A percentile compares a stretch with the other conserved stretches of the same genome.
Conservation (phyloP, 1,140 invertebrate genomes). For the Drosophila pectinifera region DNA sequence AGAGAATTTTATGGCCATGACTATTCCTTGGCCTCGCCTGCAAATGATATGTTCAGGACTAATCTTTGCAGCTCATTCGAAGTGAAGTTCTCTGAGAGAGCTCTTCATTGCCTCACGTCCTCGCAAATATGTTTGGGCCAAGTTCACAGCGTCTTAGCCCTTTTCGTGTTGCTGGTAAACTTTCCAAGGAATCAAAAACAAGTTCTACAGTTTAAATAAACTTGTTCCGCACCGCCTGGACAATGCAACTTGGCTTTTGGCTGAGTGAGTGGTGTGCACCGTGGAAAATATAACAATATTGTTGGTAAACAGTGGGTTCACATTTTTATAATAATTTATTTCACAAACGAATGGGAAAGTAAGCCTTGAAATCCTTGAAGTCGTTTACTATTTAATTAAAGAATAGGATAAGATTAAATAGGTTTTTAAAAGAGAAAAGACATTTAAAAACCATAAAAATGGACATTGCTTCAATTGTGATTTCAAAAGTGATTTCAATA, state of each 20-base stretch:
- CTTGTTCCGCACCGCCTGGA: slow-evolving; percentile 70
- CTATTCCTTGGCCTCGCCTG: slow-evolving; percentile 11
- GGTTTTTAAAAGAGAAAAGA: accelerated
- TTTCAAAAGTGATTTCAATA: background rate
- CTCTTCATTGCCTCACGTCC: slow-evolving; percentile 47
- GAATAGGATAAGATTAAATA: no score
- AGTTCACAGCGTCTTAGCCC: slow-evolving; percentile 48
- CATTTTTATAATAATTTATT: no score
- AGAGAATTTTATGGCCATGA: background rate
- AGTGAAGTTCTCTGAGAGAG: slow-evolving; percentile 27
- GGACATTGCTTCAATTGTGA: accelerated
- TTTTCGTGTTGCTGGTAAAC: slow-evolving; percentile 69
- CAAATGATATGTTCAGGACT: slow-evolving; percentile 28
- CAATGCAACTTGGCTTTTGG: slow-evolving; percentile 44
- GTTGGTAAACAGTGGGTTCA: accelerated
- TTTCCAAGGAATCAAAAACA: slow-evolving; percentile 54
- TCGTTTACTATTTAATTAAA: background rate
- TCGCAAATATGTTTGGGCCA: slow-evolving; percentile 52
- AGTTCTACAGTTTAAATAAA: slow-evolving; percentile 81
- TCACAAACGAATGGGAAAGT: background rate
- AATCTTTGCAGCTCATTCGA: slow-evolving; percentile 43
- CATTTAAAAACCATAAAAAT: background rate
- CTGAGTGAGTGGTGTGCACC: no score
- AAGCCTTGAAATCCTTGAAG: background rate
- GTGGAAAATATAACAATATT: background rate